Base-by-base conservation (phyloP, 2,797 vertebrate genomes). In the Calcarius lapponicus region DNA sequence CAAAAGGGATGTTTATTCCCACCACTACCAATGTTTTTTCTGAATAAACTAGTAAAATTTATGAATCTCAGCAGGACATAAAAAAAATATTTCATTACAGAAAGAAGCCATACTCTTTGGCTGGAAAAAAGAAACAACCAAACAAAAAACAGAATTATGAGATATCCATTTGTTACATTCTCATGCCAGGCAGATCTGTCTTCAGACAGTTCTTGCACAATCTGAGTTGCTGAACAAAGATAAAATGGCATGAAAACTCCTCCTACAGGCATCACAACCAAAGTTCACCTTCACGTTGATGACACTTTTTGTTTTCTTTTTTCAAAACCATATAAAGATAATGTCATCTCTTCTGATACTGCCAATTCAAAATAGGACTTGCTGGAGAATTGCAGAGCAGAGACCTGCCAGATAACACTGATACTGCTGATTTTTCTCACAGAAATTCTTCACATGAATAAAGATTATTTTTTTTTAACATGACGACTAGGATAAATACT, bases 251-350 rank as follows among this genome's bases (percentile, higher is more conserved):
- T 65, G 71, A 88, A 96, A 96, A 96, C 92, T 92, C 94, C 90
- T 96, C 86, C 96, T 94, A 92, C 84, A 95, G 91, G 81, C 88
- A 93, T 53, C 13, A 1, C 67, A 86, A 88, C 90, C 66, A 56
- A 94, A 97, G 96, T 96, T 97, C 96, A 97, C 97, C 95, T 97
- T 97, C 95, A 96, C 22, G 4, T 29, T 38, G 78, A 85, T 92
- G 90, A 92, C 95, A 95, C 40, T 86, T 95, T 88, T 92, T 91
- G 87, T 78, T 93, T 82, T 58, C 62, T 83, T 92, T 95, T 89
- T 76, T 91, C 78, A 92, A 94, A 96, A 75, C 92, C 86, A 76
- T 48, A 94, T n/a, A 93, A 91, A 97, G 96, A 97, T 97, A 97
- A 80, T 14, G 95, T 96, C 88, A 91, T 83, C 88, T 88, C 45